Conservation (phyloP, 2,113 vertebrate species). For the Ophiodon elongatus region DNA sequence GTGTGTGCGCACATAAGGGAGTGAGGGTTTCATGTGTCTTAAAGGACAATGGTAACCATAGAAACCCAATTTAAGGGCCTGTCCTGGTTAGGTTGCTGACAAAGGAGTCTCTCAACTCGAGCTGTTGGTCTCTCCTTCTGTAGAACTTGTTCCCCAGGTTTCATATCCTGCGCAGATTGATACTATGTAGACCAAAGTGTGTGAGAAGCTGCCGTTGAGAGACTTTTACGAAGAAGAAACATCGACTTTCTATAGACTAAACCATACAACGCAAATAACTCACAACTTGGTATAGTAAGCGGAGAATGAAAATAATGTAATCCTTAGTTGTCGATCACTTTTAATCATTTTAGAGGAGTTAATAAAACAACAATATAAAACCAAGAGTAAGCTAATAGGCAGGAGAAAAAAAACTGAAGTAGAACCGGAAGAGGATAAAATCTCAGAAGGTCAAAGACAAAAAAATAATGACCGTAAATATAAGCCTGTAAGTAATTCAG, state of each 20-base stretch:
- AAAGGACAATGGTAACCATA: conserved; percentile 75
- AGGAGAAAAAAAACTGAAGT: too few species aligned
- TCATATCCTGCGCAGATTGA: conserved; percentile 29
- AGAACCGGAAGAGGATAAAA: not conserved
- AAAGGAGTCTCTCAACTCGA: conserved; percentile 51
- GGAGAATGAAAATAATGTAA: not conserved
- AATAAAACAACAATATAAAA: not conserved
- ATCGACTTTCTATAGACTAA: conserved; percentile 14
- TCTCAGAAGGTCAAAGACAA: not conserved
- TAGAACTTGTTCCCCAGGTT: conserved; percentile 80
- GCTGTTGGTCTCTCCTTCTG: conserved; percentile 3
- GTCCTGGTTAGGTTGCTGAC: conserved; percentile 57
- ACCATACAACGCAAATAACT: not conserved
- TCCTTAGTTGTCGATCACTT: not conserved
- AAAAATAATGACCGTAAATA: not conserved
- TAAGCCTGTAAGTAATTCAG: not conserved
- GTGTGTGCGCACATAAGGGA: not conserved
- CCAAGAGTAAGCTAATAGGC: not conserved
- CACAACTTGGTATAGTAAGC: not conserved
- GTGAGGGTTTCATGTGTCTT: conserved; percentile 60
- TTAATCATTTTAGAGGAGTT: not conserved
- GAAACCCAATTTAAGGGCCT: conserved; percentile 63
- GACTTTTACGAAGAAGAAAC: not conserved
- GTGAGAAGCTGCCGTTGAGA: conserved; percentile 19
- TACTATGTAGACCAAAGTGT: conserved; percentile 48